These are phyloP conservation scores for Hirtodrosophila confusa DNA, from an alignment of 2,888 invertebrate species.

Conservation along the genomic window DNA sequence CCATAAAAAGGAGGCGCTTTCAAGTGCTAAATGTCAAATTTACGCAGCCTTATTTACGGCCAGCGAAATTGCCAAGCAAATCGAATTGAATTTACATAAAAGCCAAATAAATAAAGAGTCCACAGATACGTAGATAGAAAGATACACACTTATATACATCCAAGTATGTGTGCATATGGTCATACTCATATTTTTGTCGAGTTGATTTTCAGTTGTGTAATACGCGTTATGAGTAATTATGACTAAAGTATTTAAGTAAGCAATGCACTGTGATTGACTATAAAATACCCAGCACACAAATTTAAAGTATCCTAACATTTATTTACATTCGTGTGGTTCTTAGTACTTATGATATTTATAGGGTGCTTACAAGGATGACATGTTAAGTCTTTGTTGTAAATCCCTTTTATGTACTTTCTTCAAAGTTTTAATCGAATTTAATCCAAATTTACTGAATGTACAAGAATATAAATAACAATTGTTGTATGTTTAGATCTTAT, in stretches of 20 bases:
- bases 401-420: too few species aligned
- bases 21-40: slow-evolving; percentile 61
- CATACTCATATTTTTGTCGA: slow-evolving; percentile 15
- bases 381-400: too few species aligned
- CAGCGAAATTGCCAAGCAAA: slow-evolving; percentile 20
- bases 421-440: too few species aligned
- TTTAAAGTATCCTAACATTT: too few species aligned
- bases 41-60: slow-evolving; percentile 51
- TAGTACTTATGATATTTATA: too few species aligned
- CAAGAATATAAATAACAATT: too few species aligned
- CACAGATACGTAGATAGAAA: slow-evolving; percentile 5
- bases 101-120: slow-evolving; percentile 48
- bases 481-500: too few species aligned
- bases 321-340: too few species aligned
- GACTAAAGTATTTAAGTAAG: slow-evolving; percentile 29
- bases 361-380: too few species aligned
- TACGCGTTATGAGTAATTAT: slow-evolving; percentile 43
- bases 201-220: slow-evolving; percentile 34
- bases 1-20: slow-evolving; percentile 54
- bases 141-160: background rate
- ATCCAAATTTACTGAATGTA: too few species aligned
- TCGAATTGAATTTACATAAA: slow-evolving; percentile 62
- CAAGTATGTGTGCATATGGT: background rate
- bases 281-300: too few species aligned
- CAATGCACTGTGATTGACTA: background rate